Evolutionary conservation across 2,888 invertebrate genomes (phyloP), one percentile per base, ranked within the genome.

Genomic region (Noctua pronuba): DNA sequence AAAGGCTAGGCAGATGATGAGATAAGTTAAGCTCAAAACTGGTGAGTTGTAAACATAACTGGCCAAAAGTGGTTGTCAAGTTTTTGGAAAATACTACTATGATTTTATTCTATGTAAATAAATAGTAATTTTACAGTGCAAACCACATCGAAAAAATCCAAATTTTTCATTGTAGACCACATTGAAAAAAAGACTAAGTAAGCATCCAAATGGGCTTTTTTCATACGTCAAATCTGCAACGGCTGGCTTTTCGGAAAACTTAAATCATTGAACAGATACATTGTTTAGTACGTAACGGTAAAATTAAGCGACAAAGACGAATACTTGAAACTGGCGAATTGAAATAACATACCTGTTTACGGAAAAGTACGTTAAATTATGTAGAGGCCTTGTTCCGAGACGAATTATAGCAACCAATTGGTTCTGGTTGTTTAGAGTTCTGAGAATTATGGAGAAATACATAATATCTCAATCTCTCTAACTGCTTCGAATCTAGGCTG

Each of bases 341-440:
- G 71, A 35, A 75, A 77, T 70, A 86, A 75, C 52, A 21, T n/a
- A 16, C 28, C 58, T 78, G 80, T 80, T 88, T 79, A 69, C 77
- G 84, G 77, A 77, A 73, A 78, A 86, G 38, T 68, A 73, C 31
- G 82, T 35, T 65, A 44, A 66, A 73, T 64, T 64, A 55, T 68
- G 16, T 62, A 49, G 24, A 52, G 66, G 79, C 67, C 67, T 77
- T 64, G 67, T 69, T 66, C 62, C 65, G 70, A 72, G 31, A 60
- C 74, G 68, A 84, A 84, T 68, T 64, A 52, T 58, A 60, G 67
- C 67, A 62, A 69, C 55, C 72, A 65, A 75, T 65, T 75, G 28
- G 60, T 85, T 85, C 66, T 85, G 46, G 60, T 55, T 70, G 80
- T 79, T 74, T 46, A 46, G 18, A 80, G n/a, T 84, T 82, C 69